Conservation (phyloP, 2,113 vertebrate genomes). For the Pollimyrus isidori region DNA sequence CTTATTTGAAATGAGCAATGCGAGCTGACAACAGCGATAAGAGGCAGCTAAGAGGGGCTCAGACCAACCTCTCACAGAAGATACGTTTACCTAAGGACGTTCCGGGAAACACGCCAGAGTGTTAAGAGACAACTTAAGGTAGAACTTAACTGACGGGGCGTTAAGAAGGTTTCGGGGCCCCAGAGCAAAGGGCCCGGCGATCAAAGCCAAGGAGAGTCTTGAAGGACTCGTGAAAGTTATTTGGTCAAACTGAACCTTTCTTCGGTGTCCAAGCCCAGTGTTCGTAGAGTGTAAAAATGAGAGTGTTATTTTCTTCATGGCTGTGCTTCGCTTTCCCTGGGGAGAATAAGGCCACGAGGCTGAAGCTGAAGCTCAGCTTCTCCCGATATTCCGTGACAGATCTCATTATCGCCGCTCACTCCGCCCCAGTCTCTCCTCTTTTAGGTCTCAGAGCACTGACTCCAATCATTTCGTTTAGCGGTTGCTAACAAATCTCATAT, state of each 20-base stretch:
- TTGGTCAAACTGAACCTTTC: neutral
- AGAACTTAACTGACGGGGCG: too few relatives aligned
- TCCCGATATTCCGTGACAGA: neutral
- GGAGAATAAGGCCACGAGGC: neutral
- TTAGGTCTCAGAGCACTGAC: neutral
- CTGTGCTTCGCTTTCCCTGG: neutral
- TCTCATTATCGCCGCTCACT: neutral
- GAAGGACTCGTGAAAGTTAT: neutral
- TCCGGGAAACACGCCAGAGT: too few relatives aligned
- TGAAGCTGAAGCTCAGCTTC: neutral
- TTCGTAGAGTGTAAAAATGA: neutral
- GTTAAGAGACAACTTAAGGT: too few relatives aligned
- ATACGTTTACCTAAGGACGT: too few relatives aligned
- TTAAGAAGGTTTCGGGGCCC: too few relatives aligned
- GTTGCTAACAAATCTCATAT: conserved; percentile 1
- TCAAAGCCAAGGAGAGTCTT: neutral
- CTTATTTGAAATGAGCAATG: too few relatives aligned
- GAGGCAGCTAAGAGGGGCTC: too few relatives aligned
- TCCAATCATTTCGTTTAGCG: neutral
- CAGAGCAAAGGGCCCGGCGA: neutral
- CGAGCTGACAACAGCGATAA: too few relatives aligned
- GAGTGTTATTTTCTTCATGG: neutral
- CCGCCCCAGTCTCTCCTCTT: neutral
- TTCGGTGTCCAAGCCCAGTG: neutral
- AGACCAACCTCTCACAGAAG: too few relatives aligned